Conservation (phyloP, 2,888 invertebrate genomes). For the Agriopis marginaria region DNA sequence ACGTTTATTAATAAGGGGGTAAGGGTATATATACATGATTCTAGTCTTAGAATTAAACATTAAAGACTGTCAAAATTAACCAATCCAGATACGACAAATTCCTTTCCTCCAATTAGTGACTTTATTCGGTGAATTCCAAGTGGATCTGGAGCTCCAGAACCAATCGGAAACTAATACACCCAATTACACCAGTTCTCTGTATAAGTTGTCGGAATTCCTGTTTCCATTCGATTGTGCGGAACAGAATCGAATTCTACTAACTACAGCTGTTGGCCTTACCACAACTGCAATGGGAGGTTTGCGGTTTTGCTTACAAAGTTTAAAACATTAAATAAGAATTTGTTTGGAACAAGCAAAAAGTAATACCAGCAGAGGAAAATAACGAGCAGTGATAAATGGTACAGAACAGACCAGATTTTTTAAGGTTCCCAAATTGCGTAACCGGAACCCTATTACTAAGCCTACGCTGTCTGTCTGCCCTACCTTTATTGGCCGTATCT, state of each 20-base stretch:
- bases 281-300: constrained; percentile 1
- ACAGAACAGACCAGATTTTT: too few species aligned
- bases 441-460: too few species aligned
- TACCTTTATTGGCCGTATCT: too few species aligned
- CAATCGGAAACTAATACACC: constrained; percentile 36
- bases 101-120: constrained; percentile 23
- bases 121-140: constrained; percentile 20
- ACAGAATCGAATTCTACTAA: constrained; percentile 28
- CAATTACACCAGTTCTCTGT: constrained; percentile 26
- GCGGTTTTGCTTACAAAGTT: neutral
- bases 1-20: too few species aligned
- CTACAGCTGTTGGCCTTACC: constrained; percentile 14
- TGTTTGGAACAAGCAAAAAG: neutral
- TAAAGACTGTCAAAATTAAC: neutral
- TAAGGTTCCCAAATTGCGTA: too few species aligned
- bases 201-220: constrained; percentile 17
- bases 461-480: too few species aligned
- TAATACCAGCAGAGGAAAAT: too few species aligned
- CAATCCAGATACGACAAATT: neutral
- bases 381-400: too few species aligned
- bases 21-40: too few species aligned
- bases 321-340: neutral
- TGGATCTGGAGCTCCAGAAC: constrained; percentile 12
- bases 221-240: constrained; percentile 27
- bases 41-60: neutral